These are phyloP conservation scores for Coregonus ussuriensis DNA, from an alignment of 2,797 vertebrate species.

Conservation along the genomic window DNA sequence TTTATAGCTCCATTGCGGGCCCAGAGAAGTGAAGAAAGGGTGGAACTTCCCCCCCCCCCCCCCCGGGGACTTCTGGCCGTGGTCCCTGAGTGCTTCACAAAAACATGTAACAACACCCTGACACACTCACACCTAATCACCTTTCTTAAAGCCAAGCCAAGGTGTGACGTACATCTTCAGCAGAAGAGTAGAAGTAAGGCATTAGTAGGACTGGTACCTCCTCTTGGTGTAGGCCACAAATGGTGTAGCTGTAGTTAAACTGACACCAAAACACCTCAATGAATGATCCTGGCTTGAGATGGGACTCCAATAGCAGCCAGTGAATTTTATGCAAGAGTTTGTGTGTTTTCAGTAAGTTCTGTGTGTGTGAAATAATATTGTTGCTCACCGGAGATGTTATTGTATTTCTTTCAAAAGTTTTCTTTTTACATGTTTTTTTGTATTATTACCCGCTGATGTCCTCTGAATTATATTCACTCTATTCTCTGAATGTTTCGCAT, in stretches of 20 bases:
- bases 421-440: no score
- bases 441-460: no score
- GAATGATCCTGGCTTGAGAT: background rate
- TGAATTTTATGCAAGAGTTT: background rate
- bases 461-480: background rate
- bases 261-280: background rate
- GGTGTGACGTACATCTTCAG: background rate
- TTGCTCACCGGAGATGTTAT: no score
- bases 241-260: background rate
- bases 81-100: constrained; percentile 3
- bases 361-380: background rate
- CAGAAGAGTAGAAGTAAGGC: no score
- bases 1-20: background rate
- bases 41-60: background rate
- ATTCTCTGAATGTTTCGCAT: constrained; percentile 3
- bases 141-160: background rate
- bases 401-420: no score
- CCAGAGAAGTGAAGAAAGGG: background rate
- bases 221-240: background rate
- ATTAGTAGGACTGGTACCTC: no score
- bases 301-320: background rate
- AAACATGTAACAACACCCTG: constrained; percentile 21
- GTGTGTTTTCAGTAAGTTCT: background rate
- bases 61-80: constrained; percentile 18
- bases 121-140: constrained; percentile 9